Conservation (phyloP, 2,797 vertebrate genomes). For the Halcyon badia region DNA sequence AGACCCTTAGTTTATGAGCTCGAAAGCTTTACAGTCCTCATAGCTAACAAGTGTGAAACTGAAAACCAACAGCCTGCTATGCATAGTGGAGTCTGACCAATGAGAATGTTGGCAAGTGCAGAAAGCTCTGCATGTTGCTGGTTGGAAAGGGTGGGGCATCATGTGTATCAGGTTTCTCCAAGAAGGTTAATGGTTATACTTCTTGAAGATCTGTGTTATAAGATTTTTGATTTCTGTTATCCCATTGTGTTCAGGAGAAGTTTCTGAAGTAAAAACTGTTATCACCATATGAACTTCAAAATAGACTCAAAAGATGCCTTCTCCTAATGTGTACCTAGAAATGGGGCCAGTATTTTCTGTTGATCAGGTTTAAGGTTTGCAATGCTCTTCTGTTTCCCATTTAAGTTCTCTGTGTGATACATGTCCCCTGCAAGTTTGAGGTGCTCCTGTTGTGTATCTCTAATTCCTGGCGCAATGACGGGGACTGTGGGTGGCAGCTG, state of each 20-base stretch:
- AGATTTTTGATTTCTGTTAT: not conserved
- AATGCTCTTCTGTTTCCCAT: not conserved
- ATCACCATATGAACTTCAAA: not conserved
- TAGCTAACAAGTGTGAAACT: not conserved
- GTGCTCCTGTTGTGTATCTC: not conserved
- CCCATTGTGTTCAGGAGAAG: not conserved
- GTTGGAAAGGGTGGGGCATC: not conserved
- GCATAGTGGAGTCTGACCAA: not conserved
- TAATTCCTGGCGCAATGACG: not conserved
- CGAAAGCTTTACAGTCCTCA: not conserved
- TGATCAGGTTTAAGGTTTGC: not conserved
- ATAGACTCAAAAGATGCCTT: not conserved
- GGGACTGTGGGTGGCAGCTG: not conserved
- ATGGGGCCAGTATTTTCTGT: not conserved
- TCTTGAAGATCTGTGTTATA: not conserved
- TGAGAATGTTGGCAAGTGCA: not conserved
- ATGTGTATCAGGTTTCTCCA: not conserved
- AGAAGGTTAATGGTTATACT: not conserved
- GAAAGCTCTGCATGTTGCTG: not conserved
- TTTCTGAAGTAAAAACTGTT: not conserved
- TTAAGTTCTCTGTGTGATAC: not conserved
- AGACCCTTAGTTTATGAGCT: not conserved
- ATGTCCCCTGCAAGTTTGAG: not conserved
- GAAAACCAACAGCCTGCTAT: not conserved
- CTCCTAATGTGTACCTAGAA: not conserved